phyloP scores from a whole-genome alignment of 2,113 vertebrate species.

The Oophaga pumilio region DNA sequence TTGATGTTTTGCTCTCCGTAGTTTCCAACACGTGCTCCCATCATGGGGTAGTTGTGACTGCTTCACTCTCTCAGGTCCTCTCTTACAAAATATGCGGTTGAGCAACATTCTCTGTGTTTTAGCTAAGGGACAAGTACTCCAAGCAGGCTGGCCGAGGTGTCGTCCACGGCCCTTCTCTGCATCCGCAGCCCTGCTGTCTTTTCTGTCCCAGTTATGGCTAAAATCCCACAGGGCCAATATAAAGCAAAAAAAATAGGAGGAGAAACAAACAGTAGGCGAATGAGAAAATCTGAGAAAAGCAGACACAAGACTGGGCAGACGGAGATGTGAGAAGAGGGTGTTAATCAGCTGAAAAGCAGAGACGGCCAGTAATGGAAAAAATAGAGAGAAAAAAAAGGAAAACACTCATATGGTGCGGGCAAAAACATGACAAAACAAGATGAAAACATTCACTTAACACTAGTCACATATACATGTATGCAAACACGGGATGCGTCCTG shows the following conservation, averaged over 20 bases:
- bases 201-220: neutral
- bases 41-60: slow-evolving; percentile 25
- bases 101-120: slow-evolving; percentile 18
- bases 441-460: neutral
- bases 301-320: neutral
- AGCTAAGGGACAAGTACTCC: neutral
- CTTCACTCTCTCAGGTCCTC: neutral
- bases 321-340: slow-evolving; percentile 29
- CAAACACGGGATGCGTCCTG: neutral
- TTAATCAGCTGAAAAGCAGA: slow-evolving; percentile 11
- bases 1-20: slow-evolving; percentile 10
- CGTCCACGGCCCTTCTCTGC: neutral
- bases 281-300: neutral
- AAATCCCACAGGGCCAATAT: neutral
- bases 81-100: slow-evolving; percentile 27
- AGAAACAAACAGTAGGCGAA: neutral
- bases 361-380: slow-evolving; percentile 1
- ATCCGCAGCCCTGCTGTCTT: neutral
- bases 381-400: neutral
- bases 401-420: neutral
- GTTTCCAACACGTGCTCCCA: slow-evolving; percentile 11
- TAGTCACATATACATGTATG: neutral
- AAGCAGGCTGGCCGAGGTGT: too few relatives aligned
- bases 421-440: neutral
- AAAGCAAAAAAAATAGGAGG: neutral